Evolutionary conservation across 2,888 invertebrate genomes (phyloP).

Genomic region (Mimumesa dahlbomi): DNA sequence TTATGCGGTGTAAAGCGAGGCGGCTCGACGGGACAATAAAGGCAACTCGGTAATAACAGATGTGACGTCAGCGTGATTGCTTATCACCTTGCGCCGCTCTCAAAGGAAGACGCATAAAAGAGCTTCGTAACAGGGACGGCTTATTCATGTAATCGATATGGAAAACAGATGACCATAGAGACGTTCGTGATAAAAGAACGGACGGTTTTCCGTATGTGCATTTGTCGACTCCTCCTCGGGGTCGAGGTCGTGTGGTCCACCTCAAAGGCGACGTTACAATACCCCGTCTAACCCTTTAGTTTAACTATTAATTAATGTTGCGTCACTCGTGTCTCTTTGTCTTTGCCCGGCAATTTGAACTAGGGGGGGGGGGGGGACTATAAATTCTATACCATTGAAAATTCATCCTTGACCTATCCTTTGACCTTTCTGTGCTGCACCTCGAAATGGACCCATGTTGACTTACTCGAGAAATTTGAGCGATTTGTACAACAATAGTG

Average conservation of each 20-base stretch:
- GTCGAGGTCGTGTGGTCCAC: slow-evolving; percentile 28
- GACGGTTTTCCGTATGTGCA: not conserved
- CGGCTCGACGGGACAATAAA: slow-evolving; percentile 23
- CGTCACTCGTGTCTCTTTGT: not conserved
- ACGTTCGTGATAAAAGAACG: slow-evolving; percentile 15
- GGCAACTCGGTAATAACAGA: not conserved
- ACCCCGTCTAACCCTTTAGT: slow-evolving; percentile 15
- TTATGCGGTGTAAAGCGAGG: slow-evolving; percentile 28
- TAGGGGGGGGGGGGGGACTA: no score
- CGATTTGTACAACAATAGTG: no score
- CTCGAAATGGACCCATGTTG: no score
- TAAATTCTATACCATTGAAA: no score
- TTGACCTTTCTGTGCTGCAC: no score
- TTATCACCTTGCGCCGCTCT: slow-evolving; percentile 10
- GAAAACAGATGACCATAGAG: slow-evolving; percentile 14
- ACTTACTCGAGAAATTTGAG: no score
- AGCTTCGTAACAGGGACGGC: slow-evolving; percentile 3
- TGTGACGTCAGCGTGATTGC: slow-evolving; percentile 21
- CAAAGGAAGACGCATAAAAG: slow-evolving; percentile 4
- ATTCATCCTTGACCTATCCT: no score
- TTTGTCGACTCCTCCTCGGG: not conserved
- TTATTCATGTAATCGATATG: slow-evolving; percentile 25
- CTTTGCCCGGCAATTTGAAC: not conserved
- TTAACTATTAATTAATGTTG: slow-evolving; percentile 15
- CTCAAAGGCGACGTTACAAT: slow-evolving; percentile 19